Conservation (phyloP, 2,888 invertebrate genomes). For the Meteorus colon region DNA sequence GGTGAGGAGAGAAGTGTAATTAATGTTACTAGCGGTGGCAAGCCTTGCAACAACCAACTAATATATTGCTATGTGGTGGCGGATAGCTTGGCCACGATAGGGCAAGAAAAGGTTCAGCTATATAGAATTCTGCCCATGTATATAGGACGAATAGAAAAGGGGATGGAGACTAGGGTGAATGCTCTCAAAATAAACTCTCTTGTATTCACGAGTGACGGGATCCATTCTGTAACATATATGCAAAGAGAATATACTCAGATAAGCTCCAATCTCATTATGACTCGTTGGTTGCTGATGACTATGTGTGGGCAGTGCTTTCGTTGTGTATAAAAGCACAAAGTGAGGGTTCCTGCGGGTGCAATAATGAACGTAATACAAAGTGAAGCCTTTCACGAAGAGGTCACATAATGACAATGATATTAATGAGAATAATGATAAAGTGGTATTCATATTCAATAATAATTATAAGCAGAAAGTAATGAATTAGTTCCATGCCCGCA, state of each 20-base stretch:
- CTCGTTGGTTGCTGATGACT: constrained; percentile 59
- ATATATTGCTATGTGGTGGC: background rate
- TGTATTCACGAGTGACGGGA: background rate
- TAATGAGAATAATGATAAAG: background rate
- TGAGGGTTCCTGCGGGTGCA: constrained; percentile 20
- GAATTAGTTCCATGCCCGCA: background rate
- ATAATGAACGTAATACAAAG: background rate
- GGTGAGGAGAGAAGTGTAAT: constrained; percentile 14
- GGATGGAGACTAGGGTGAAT: constrained; percentile 9
- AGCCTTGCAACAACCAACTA: constrained; percentile 22
- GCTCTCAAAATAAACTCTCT: constrained; percentile 7
- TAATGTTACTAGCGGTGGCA: constrained; percentile 6
- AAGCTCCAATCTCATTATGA: constrained; percentile 70
- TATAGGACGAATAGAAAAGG: background rate
- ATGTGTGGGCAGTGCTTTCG: background rate
- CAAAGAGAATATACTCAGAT: constrained; percentile 53
- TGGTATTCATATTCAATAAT: background rate
- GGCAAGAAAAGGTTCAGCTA: background rate
- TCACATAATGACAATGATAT: background rate
- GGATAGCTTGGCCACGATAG: background rate
- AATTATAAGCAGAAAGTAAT: background rate
- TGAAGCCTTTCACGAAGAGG: background rate
- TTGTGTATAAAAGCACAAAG: background rate
- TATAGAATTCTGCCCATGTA: background rate
- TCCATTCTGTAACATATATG: background rate